Conservation (phyloP, 2,113 vertebrate species). For the Psittacara wagleri region DNA sequence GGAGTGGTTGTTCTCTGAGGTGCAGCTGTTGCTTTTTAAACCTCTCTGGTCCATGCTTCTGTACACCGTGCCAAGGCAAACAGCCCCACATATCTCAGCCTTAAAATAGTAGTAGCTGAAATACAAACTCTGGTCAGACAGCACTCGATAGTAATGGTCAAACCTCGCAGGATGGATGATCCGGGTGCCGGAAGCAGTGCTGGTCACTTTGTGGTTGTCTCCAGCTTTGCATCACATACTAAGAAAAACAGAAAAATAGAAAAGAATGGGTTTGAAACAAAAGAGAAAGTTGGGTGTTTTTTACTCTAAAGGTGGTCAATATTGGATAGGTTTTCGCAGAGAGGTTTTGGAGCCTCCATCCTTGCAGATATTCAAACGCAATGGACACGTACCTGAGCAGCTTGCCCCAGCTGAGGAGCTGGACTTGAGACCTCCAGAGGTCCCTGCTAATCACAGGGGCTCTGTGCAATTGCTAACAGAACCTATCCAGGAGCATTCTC, state of each 20-base stretch:
- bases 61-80: constrained; percentile 74
- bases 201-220: constrained; percentile 77
- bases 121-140: constrained; percentile 79
- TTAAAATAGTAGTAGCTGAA: constrained; percentile 77
- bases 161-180: constrained; percentile 77
- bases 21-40: constrained; percentile 71
- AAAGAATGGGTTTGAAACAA: neutral
- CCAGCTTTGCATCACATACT: constrained; percentile 69
- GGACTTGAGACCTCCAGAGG: neutral
- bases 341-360: neutral
- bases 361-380: neutral
- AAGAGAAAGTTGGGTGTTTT: neutral
- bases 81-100: constrained; percentile 68
- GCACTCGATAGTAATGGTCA: constrained; percentile 76
- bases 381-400: neutral
- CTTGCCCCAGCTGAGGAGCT: neutral
- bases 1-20: constrained; percentile 77
- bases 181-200: constrained; percentile 77
- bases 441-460: no score
- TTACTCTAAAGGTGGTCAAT: neutral
- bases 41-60: constrained; percentile 77
- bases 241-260: constrained; percentile 21
- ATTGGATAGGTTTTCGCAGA: neutral
- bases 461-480: neutral
- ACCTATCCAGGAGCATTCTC: neutral